Conservation (phyloP, 2,888 invertebrate genomes). For the Carpatolechia fugitivella region DNA sequence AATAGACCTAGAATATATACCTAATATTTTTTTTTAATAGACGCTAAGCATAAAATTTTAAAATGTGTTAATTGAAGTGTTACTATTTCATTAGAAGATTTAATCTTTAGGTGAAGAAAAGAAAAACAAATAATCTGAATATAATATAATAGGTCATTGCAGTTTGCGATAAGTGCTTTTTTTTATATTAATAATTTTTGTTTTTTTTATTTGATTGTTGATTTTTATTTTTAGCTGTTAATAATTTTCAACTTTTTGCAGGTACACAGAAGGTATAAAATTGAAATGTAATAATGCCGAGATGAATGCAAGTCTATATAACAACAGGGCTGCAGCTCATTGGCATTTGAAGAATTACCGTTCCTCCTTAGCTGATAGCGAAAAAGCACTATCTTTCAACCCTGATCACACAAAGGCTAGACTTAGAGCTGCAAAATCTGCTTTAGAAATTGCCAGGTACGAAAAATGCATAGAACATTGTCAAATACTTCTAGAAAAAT, state of each 20-base stretch:
- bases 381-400: slow-evolving; percentile 86
- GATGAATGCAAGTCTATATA: slow-evolving; percentile 90
- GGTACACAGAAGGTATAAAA: slow-evolving; percentile 94
- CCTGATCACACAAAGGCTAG: slow-evolving; percentile 88
- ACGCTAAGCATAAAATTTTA: too few relatives aligned
- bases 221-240: not conserved
- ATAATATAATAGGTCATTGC: too few relatives aligned
- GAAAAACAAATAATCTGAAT: too few relatives aligned
- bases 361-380: slow-evolving; percentile 89
- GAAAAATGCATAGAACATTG: slow-evolving; percentile 87
- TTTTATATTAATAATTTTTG: too few relatives aligned
- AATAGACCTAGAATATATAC: too few relatives aligned
- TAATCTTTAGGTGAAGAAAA: too few relatives aligned
- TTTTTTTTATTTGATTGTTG: not conserved
- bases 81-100: too few relatives aligned
- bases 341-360: slow-evolving; percentile 90
- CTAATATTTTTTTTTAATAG: too few relatives aligned
- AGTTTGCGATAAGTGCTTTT: too few relatives aligned
- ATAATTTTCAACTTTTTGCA: slow-evolving; percentile 38
- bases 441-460: slow-evolving; percentile 82
- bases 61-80: too few relatives aligned
- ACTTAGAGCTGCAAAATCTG: slow-evolving; percentile 86
- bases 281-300: slow-evolving; percentile 84
- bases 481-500: slow-evolving; percentile 81
- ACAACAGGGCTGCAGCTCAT: slow-evolving; percentile 95